Conservation (phyloP, 92 coral and sea anemone genomes). For the Scolanthus callimorphus region DNA sequence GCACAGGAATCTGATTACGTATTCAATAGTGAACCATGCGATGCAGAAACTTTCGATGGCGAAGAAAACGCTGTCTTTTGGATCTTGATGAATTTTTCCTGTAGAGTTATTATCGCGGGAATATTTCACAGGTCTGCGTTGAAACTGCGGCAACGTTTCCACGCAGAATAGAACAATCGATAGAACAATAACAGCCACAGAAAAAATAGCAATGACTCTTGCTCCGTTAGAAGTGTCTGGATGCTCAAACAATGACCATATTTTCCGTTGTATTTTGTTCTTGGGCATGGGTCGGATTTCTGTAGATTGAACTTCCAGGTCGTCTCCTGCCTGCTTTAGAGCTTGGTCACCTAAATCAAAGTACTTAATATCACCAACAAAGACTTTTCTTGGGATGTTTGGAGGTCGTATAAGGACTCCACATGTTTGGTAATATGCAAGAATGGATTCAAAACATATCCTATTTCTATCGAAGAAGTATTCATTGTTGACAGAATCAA, state of each 20-base stretch:
- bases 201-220: slow-evolving; percentile 77
- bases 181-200: slow-evolving; percentile 68
- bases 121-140: slow-evolving; percentile 15
- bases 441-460: slow-evolving; percentile 91
- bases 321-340: slow-evolving; percentile 78
- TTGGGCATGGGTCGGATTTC: slow-evolving; percentile 71
- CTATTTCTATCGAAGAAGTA: slow-evolving; percentile 92
- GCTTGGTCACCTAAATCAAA: slow-evolving; percentile 96
- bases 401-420: slow-evolving; percentile 92
- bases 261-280: slow-evolving; percentile 68
- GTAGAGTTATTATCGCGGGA: slow-evolving; percentile 3
- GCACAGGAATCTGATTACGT: slow-evolving; percentile 66
- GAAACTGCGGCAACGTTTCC: slow-evolving; percentile 94
- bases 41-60: slow-evolving; percentile 83
- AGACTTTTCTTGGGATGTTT: slow-evolving; percentile 85
- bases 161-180: slow-evolving; percentile 93
- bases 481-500: slow-evolving; percentile 75
- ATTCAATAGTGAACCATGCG: slow-evolving; percentile 91
- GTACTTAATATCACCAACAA: slow-evolving; percentile 81
- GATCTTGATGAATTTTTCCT: slow-evolving; percentile 3
- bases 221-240: slow-evolving; percentile 92
- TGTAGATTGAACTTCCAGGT: slow-evolving; percentile 52
- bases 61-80: slow-evolving; percentile 55
- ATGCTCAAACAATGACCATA: slow-evolving; percentile 89
- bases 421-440: slow-evolving; percentile 90